Evolutionary conservation across 2,888 invertebrate species (phyloP).

Genomic region (Branchinecta sandiegonensis): DNA sequence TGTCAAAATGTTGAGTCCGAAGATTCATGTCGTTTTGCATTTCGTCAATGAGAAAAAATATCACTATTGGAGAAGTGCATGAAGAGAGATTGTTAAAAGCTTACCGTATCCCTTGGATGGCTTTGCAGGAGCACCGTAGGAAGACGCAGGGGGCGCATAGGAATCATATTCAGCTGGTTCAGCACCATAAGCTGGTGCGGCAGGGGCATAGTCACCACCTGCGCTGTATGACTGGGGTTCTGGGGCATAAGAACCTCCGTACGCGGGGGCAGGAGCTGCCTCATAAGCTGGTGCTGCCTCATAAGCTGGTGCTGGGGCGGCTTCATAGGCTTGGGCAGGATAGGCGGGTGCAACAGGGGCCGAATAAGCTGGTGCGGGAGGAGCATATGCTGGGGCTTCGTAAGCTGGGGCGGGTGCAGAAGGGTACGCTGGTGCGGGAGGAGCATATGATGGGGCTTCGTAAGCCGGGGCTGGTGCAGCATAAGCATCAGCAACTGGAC

Average conservation of each 20-base stretch:
- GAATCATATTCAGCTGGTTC: slow-evolving; percentile 18
- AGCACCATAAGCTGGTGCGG: slow-evolving; percentile 18
- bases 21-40: neutral
- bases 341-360: slow-evolving; percentile 17
- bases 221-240: neutral
- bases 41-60: neutral
- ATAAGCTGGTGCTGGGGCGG: slow-evolving; percentile 18
- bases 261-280: neutral
- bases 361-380: slow-evolving; percentile 8
- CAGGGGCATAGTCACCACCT: slow-evolving; percentile 20
- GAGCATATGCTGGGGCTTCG: slow-evolving; percentile 15
- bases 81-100: neutral
- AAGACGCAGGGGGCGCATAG: slow-evolving; percentile 15
- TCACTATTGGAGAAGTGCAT: neutral
- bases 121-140: neutral
- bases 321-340: slow-evolving; percentile 15
- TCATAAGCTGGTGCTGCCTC: slow-evolving; percentile 21
- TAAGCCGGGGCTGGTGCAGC: slow-evolving; percentile 25
- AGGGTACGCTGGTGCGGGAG: neutral
- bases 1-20: no score
- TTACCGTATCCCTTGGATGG: slow-evolving; percentile 16
- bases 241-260: slow-evolving; percentile 12
- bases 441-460: slow-evolving; percentile 15
- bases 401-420: slow-evolving; percentile 20
- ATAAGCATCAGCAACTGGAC: slow-evolving; percentile 24